Conservation (phyloP, 2,113 vertebrate species). For the Noturus placidus region DNA sequence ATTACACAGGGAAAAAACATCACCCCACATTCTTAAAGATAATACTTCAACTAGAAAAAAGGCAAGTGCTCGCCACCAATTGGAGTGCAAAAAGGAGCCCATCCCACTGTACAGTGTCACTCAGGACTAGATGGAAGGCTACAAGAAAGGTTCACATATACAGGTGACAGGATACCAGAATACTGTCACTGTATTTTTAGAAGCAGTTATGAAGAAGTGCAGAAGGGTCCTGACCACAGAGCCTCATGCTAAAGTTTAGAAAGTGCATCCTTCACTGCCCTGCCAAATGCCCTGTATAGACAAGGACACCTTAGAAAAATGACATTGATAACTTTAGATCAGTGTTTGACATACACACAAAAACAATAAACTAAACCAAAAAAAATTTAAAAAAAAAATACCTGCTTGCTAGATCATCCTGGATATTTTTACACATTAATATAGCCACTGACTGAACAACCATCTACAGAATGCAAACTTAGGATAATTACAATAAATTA, state of each 20-base stretch:
- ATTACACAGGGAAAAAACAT: slow-evolving; percentile 2
- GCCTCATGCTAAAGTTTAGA: slow-evolving; percentile 59
- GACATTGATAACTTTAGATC: slow-evolving; percentile 62
- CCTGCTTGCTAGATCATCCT: neutral
- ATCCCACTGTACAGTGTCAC: neutral
- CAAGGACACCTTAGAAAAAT: slow-evolving; percentile 66
- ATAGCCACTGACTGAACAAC: neutral
- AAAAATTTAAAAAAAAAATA: neutral
- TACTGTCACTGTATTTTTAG: slow-evolving; percentile 54
- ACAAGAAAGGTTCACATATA: neutral
- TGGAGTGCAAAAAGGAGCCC: neutral
- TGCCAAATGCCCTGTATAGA: slow-evolving; percentile 58
- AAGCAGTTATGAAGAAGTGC: slow-evolving; percentile 51
- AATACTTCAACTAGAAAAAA: slow-evolving; percentile 8
- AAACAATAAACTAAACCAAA: neutral
- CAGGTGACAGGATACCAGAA: slow-evolving; percentile 70
- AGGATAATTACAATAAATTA: neutral
- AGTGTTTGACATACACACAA: neutral
- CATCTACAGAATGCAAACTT: neutral
- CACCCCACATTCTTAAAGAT: neutral
- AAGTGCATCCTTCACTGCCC: slow-evolving; percentile 55
- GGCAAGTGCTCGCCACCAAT: neutral
- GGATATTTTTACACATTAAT: slow-evolving; percentile 24
- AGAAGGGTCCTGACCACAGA: slow-evolving; percentile 63
- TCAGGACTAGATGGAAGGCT: neutral